phyloP scores from a whole-genome alignment of 2,888 invertebrate species.

The Yponomeuta sedellus region DNA sequence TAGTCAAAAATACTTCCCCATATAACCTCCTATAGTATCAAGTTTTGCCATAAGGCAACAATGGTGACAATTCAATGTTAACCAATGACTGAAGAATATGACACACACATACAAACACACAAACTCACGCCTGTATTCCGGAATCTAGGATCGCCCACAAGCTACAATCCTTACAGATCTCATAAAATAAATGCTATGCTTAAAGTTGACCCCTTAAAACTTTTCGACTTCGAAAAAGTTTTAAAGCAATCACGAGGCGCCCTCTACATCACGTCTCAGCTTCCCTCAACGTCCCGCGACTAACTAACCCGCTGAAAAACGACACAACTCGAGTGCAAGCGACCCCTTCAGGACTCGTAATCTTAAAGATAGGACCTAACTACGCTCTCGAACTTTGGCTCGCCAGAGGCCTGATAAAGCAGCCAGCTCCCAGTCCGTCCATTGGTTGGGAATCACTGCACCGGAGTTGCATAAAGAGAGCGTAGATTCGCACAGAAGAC shows the following conservation, averaged over 20 bases:
- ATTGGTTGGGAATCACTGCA: slow-evolving; percentile 57
- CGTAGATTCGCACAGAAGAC: slow-evolving; percentile 14
- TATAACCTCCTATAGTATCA: no score
- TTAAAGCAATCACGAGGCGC: background rate
- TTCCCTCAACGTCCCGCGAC: background rate
- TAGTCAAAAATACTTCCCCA: no score
- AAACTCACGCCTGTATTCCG: no score
- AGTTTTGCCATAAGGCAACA: no score
- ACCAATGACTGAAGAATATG: no score
- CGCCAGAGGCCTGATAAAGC: slow-evolving; percentile 55
- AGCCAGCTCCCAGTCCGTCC: slow-evolving; percentile 47
- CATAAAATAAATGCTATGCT: no score
- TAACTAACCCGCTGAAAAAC: slow-evolving; percentile 5
- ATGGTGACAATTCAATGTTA: no score
- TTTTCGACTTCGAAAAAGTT: background rate
- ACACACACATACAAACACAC: no score
- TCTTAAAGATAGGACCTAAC: slow-evolving; percentile 50
- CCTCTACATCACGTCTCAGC: background rate
- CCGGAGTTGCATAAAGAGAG: slow-evolving; percentile 31
- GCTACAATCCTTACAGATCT: no score
- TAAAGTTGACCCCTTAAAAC: no score
- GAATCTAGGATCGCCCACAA: no score
- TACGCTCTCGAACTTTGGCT: slow-evolving; percentile 40
- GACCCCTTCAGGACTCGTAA: slow-evolving; percentile 44
- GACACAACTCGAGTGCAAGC: slow-evolving; percentile 37